phyloP scores from a whole-genome alignment of 2,888 invertebrate genomes.

The Erebia aethiops region DNA sequence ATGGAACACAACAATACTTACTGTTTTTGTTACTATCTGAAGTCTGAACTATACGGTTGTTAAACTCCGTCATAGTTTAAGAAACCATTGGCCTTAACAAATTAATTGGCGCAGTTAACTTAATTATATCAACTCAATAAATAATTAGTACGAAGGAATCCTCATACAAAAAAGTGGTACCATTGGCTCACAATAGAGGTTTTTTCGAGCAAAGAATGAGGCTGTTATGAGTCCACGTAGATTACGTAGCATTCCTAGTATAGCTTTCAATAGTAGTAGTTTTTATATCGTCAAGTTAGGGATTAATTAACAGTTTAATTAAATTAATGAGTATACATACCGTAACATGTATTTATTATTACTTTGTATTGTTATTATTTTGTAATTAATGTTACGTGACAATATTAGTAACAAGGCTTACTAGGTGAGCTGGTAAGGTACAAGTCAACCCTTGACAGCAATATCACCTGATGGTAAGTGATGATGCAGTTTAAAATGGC shows the following conservation, averaged over 20 bases:
- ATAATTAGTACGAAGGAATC: conserved; percentile 3
- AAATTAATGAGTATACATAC: background rate
- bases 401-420: background rate
- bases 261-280: background rate
- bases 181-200: conserved; percentile 2
- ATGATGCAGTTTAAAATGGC: too few relatives aligned
- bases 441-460: too few relatives aligned
- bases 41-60: background rate
- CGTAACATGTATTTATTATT: too few relatives aligned
- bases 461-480: too few relatives aligned
- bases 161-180: background rate
- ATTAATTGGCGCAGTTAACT: conserved; percentile 17
- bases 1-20: too few relatives aligned
- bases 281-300: background rate
- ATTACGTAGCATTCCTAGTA: conserved; percentile 4
- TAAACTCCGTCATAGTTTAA: background rate
- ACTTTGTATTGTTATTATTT: background rate
- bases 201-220: background rate
- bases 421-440: too few relatives aligned
- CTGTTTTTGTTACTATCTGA: background rate
- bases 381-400: background rate
- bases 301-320: conserved; percentile 13
- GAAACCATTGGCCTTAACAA: background rate
- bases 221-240: conserved; percentile 5
- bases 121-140: conserved; percentile 13